phyloP scores from a whole-genome alignment of 1,140 invertebrate species.

The Ylistrum balloti region DNA sequence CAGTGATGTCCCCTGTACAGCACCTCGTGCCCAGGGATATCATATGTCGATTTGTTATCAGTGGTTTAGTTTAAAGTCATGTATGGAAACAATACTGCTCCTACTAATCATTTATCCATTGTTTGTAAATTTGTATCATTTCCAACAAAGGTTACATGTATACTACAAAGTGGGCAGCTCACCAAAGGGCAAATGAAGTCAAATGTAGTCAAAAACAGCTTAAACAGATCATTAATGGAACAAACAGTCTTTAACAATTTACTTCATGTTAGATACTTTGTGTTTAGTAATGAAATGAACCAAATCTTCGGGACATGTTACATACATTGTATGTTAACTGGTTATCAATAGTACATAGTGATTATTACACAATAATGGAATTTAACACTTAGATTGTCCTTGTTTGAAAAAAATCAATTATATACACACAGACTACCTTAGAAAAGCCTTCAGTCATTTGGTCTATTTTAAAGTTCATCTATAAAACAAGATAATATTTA shows the following conservation, averaged over 20 bases:
- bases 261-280: background rate
- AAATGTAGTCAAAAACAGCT: background rate
- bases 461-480: background rate
- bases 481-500: background rate
- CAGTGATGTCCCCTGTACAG: background rate
- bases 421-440: background rate
- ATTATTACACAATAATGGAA: background rate
- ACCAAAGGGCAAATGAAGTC: background rate
- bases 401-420: background rate
- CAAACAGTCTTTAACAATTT: background rate
- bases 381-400: background rate
- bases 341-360: background rate
- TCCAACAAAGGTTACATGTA: background rate
- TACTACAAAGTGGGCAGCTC: slow-evolving; percentile 20
- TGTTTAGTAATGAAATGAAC: background rate
- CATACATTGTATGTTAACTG: background rate
- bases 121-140: background rate
- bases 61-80: background rate
- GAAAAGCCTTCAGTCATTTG: background rate
- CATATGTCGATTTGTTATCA: background rate
- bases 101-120: background rate
- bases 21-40: background rate
- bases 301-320: background rate
- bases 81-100: background rate
- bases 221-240: background rate